Percentiles rank a stretch among this genome's conserved stretches.
Evolutionary conservation across 2,797 vertebrate species (phyloP).

Genomic region (Psittacula echo): DNA sequence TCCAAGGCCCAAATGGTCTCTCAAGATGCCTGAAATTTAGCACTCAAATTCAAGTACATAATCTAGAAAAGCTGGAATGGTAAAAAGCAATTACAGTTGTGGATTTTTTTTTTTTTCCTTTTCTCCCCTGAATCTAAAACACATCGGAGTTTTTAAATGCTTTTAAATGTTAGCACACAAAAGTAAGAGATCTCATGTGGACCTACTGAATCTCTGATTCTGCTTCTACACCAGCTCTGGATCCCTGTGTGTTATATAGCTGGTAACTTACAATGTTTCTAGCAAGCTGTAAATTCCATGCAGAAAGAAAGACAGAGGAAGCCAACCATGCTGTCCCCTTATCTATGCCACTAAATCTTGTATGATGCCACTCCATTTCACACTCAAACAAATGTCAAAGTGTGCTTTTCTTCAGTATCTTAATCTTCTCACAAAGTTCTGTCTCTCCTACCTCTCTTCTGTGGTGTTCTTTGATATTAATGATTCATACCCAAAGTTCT

Average conservation of each 20-base stretch:
- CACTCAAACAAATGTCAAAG: background rate
- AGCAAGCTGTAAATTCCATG: background rate
- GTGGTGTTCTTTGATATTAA: background rate
- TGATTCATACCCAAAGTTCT: background rate
- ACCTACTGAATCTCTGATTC: background rate
- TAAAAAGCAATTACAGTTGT: background rate
- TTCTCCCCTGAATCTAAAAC: background rate
- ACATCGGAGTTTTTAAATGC: background rate
- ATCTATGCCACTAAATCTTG: background rate
- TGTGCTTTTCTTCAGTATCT: background rate
- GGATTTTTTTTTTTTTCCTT: background rate
- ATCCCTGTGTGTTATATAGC: background rate
- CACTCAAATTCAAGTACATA: background rate
- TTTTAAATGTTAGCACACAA: background rate
- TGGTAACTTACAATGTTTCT: background rate
- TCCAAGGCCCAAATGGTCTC: background rate
- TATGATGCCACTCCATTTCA: background rate
- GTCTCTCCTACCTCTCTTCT: background rate
- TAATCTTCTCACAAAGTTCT: background rate
- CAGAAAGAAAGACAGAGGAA: background rate
- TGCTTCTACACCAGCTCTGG: background rate
- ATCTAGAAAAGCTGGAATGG: background rate
- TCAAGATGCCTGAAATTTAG: background rate
- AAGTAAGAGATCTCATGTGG: background rate
- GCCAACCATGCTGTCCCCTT: background rate